phyloP scores from a whole-genome alignment of 2,888 invertebrate genomes.

The Napeogenes sylphis region DNA sequence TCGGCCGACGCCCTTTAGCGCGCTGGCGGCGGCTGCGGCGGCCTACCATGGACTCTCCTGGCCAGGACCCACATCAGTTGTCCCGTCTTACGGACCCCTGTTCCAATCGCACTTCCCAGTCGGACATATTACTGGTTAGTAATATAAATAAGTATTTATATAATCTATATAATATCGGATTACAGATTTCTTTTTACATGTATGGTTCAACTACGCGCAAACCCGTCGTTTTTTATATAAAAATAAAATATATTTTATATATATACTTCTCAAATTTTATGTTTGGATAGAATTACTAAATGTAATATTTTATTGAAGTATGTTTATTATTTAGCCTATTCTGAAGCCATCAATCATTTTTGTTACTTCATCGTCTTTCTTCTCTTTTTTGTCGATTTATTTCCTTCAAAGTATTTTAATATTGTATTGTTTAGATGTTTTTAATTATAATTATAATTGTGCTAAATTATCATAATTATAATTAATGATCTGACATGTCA shows the following conservation, averaged over 20 bases:
- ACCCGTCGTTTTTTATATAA: too few species aligned
- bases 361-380: conserved; percentile 24
- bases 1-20: conserved; percentile 86
- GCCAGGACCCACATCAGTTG: conserved; percentile 74
- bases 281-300: too few species aligned
- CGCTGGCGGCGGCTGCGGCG: conserved; percentile 80
- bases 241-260: too few species aligned
- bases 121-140: conserved; percentile 68
- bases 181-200: neutral
- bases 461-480: too few species aligned
- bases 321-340: too few species aligned
- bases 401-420: conserved; percentile 9
- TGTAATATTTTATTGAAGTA: too few species aligned
- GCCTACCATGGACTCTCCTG: conserved; percentile 81
- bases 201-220: too few species aligned
- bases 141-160: conserved; percentile 4
- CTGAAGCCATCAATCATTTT: conserved; percentile 32
- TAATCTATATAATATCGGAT: neutral
- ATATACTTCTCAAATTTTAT: too few species aligned
- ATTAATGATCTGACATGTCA: too few species aligned
- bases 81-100: conserved; percentile 80
- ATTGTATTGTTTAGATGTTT: neutral
- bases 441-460: neutral
- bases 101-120: conserved; percentile 82
- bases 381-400: conserved; percentile 16